Evolutionary conservation across 2,797 vertebrate genomes (phyloP), one percentile per base, ranked within the genome.

Genomic region (Cuculus canorus): DNA sequence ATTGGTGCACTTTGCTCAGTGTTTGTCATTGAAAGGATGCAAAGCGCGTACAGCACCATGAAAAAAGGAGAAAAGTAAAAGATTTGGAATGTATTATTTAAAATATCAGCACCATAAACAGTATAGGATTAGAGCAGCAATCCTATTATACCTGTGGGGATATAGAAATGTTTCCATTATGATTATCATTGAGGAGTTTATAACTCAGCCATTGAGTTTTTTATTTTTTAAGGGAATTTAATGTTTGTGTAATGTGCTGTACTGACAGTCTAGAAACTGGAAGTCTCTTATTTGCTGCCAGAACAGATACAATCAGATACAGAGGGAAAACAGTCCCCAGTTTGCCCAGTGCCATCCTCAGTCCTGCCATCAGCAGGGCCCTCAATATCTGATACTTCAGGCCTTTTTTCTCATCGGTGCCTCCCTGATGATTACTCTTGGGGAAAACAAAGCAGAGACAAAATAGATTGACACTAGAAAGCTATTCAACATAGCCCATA

Each of bases 11-110:
- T 97, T 96, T 95, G 70, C 94, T 94, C 86, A 94, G 60, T 97
- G 92, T 96, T 97, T 96, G 95, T 92, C 79, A 95, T 81, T 96
- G 96, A 96, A 97, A 97, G 92, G 82, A 93, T 95, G 93, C 93
- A 95, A 96, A 96, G 60, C 86, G 85, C 96, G 77, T 96, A 93
- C 90, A 93, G 83, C 79, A 86, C 61, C 28, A 16, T 80, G 88
- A 86, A 91, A 90, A 96, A 90, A 86, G 32, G 68, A 24, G 35
- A 60, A 94, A 95, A 95, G 83, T 87, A 83, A 92, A 92, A 97
- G 89, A 91, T 95, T 92, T 0, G 1, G 64, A 84, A 81, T 43
- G 60, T 79, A 72, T 94, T 95, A 85, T 95, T 93, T 95, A 95
- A 97, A 95, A 92, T 96, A 95, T 82, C 93, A 91, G 25, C 45